Percentiles rank a stretch among this genome's conserved stretches.
phyloP scores from a whole-genome alignment of 2,113 vertebrate species.

The Puffinus mauretanicus region DNA sequence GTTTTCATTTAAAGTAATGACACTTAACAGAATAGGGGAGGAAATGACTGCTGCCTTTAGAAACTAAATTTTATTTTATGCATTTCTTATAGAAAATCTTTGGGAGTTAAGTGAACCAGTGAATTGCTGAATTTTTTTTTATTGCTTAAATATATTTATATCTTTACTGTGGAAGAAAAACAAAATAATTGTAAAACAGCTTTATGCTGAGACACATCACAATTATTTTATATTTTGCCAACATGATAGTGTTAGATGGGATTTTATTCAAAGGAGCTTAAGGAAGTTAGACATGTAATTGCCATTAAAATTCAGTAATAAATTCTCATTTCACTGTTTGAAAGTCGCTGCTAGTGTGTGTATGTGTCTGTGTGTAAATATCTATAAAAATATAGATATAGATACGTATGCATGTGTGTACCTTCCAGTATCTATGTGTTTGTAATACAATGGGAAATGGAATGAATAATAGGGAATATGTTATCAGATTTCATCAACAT shows the following conservation, averaged over 20 bases:
- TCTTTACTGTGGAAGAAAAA: not conserved
- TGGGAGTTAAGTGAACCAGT: not conserved
- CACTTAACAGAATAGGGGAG: not conserved
- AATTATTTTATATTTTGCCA: not conserved
- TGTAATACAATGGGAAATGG: not conserved
- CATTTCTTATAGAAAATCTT: not conserved
- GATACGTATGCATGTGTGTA: fast-evolving
- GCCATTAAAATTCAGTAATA: not conserved
- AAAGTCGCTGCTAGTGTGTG: not conserved
- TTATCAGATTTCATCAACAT: not conserved
- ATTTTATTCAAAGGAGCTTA: not conserved
- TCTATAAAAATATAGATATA: not conserved
- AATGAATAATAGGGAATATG: not conserved
- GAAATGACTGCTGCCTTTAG: not conserved
- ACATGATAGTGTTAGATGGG: not conserved
- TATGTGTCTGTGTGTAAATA: not conserved
- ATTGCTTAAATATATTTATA: not conserved
- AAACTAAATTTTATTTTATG: not conserved
- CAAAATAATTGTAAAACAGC: not conserved
- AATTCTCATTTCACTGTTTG: not conserved
- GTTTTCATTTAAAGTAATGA: not conserved
- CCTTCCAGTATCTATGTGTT: not conserved
- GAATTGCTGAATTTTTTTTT: not conserved
- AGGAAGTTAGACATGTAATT: not conserved
- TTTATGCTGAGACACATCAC: not conserved